Evolutionary conservation across 2,888 invertebrate species (phyloP).

Genomic region (Apomyelois bistriatella): DNA sequence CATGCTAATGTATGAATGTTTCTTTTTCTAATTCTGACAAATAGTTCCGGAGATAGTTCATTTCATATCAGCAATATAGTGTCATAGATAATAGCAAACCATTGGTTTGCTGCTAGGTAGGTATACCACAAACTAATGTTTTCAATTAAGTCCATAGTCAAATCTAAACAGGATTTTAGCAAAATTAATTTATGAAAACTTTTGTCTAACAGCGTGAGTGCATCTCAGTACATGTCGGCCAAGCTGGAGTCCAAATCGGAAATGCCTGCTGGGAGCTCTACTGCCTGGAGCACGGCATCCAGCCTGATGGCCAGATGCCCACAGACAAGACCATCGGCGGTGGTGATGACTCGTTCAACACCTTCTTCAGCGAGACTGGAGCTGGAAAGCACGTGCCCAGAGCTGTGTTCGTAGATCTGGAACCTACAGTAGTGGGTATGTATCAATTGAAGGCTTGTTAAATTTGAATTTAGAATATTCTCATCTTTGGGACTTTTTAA

Average conservation of each 20-base stretch:
- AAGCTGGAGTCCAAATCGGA: slow-evolving; percentile 91
- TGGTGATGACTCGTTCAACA: slow-evolving; percentile 97
- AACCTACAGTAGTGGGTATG: slow-evolving; percentile 93
- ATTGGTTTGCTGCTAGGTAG: no score
- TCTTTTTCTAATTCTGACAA: no score
- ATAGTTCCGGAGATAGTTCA: no score
- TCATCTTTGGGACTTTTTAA: no score
- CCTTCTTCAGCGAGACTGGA: slow-evolving; percentile 96
- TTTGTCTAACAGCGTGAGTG: slow-evolving; percentile 79
- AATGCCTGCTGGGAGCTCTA: slow-evolving; percentile 95
- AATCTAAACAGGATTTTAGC: no score
- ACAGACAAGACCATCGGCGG: slow-evolving; percentile 94
- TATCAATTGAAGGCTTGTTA: slow-evolving; percentile 15
- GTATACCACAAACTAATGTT: no score
- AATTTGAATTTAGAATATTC: not conserved
- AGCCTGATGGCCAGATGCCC: slow-evolving; percentile 96
- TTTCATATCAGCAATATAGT: no score
- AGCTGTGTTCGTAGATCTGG: slow-evolving; percentile 96
- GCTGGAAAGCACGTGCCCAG: slow-evolving; percentile 97
- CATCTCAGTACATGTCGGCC: slow-evolving; percentile 82
- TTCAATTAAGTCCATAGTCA: no score
- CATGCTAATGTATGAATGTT: no score
- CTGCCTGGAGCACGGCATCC: slow-evolving; percentile 94
- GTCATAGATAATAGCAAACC: no score
- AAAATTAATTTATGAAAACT: no score